phyloP scores from a whole-genome alignment of 2,888 invertebrate species.

The Calephelis perditalis region DNA sequence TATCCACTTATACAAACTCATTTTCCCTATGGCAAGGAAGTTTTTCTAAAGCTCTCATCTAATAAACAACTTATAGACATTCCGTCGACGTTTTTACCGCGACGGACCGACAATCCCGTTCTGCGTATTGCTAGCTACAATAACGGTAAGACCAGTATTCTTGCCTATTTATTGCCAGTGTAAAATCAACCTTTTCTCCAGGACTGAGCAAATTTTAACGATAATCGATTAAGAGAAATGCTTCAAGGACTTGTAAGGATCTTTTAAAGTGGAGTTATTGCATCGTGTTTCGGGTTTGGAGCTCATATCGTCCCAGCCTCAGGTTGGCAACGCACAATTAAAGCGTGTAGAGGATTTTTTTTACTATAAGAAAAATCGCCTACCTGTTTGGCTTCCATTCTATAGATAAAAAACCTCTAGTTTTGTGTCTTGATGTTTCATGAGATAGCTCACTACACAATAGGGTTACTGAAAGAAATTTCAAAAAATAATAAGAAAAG shows the following conservation, averaged over 20 bases:
- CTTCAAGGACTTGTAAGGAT: constrained; percentile 4
- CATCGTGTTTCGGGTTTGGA: background rate
- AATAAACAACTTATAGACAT: constrained; percentile 1
- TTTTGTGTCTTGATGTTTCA: too few relatives aligned
- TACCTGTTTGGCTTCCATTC: too few relatives aligned
- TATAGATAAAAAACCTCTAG: too few relatives aligned
- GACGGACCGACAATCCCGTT: constrained; percentile 25
- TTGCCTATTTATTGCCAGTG: constrained; percentile 6
- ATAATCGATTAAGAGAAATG: background rate
- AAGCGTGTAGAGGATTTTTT: too few relatives aligned
- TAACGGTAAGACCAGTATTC: constrained; percentile 25
- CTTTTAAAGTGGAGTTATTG: background rate
- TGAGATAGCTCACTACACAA: too few relatives aligned
- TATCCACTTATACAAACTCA: too few relatives aligned
- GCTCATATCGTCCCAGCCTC: too few relatives aligned
- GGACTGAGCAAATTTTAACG: constrained; percentile 11
- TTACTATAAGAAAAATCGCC: too few relatives aligned
- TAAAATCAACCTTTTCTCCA: constrained; percentile 9
- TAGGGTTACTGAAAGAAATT: too few relatives aligned
- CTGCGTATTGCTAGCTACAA: constrained; percentile 18
- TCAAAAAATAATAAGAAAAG: too few relatives aligned
- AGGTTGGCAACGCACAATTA: too few relatives aligned
- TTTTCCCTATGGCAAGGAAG: too few relatives aligned
- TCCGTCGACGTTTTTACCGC: constrained; percentile 24
- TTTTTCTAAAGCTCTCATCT: background rate